Percentiles rank a stretch among this genome's conserved stretches.
phyloP scores from a whole-genome alignment of 2,797 vertebrate genomes.

The Enteromius treurensis region DNA sequence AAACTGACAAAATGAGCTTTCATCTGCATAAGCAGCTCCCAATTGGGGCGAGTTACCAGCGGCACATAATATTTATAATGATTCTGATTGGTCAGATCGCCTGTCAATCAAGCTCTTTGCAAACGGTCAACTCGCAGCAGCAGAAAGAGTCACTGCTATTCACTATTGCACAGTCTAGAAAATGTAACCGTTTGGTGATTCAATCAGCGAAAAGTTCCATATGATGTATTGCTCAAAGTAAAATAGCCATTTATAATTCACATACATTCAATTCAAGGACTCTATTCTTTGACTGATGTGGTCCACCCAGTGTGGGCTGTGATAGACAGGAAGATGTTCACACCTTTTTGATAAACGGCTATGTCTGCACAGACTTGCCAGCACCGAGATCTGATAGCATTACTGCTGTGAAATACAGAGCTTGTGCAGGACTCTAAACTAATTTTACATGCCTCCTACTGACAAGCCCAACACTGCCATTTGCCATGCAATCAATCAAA shows the following conservation, averaged over 20 bases:
- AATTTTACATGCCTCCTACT: slow-evolving; percentile 49
- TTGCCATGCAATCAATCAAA: slow-evolving; percentile 49
- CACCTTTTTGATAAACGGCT: slow-evolving; percentile 55
- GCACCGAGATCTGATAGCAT: slow-evolving; percentile 39
- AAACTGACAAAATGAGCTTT: too few relatives aligned
- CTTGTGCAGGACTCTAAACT: slow-evolving; percentile 52
- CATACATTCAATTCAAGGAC: not conserved
- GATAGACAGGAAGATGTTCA: slow-evolving; percentile 30
- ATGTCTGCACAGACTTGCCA: slow-evolving; percentile 45
- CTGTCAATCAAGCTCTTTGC: too few relatives aligned
- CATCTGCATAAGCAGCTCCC: too few relatives aligned
- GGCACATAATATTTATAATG: too few relatives aligned
- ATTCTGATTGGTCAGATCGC: too few relatives aligned
- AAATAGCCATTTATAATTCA: not conserved
- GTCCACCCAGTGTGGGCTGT: slow-evolving; percentile 16
- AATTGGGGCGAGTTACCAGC: too few relatives aligned
- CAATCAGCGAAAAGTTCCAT: not conserved
- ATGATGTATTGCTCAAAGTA: not conserved
- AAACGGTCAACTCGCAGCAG: too few relatives aligned
- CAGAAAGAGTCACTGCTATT: not conserved
- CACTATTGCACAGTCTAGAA: not conserved
- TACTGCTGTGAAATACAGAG: slow-evolving; percentile 54
- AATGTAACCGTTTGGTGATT: not conserved
- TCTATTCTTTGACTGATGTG: not conserved
- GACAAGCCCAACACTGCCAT: slow-evolving; percentile 40